Conservation (phyloP, 2,888 invertebrate species). For the Seira sanloemensis region DNA sequence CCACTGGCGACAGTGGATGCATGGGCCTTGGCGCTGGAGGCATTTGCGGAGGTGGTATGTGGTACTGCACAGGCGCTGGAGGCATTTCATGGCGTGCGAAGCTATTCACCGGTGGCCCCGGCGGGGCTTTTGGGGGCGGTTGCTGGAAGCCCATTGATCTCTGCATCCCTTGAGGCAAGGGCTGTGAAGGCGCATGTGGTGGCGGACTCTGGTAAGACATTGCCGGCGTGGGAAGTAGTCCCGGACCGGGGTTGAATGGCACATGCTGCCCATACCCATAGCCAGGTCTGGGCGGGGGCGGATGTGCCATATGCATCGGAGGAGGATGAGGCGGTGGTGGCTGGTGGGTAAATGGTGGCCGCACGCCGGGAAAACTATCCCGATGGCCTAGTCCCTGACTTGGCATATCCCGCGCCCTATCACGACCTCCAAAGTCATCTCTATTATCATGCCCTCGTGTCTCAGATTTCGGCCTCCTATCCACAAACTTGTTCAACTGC, state of each 20-base stretch:
- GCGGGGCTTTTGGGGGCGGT: not conserved
- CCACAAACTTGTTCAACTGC: not conserved
- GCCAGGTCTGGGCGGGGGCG: not conserved
- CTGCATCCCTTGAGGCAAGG: not conserved
- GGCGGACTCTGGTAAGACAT: constrained; percentile 17
- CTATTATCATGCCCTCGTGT: too few species aligned
- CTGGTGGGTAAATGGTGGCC: not conserved
- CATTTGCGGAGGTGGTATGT: not conserved
- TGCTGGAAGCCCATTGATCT: constrained; percentile 36
- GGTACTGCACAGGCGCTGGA: not conserved
- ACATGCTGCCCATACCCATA: not conserved
- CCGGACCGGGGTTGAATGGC: not conserved
- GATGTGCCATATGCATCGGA: too few species aligned
- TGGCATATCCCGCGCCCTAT: too few species aligned
- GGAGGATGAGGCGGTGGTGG: constrained; percentile 5
- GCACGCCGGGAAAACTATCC: not conserved
- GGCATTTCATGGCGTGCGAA: constrained; percentile 13
- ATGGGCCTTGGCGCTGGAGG: constrained; percentile 15
- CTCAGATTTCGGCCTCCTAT: not conserved
- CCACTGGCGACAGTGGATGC: not conserved
- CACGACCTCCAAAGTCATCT: too few species aligned
- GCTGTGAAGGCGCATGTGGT: not conserved
- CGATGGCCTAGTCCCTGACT: too few species aligned
- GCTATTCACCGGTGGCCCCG: not conserved
- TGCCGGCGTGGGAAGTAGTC: not conserved